Evolutionary conservation across 2,113 vertebrate genomes (phyloP).

Genomic region (Pan troglodytes): NHGRI_mPanTro3-v2.1_pri NC_072409.2:70609001-70609500

Average conservation of each 20-base stretch:
- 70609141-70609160: not conserved
- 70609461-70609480: not conserved
- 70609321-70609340: not conserved
- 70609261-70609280: not conserved
- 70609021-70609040: not conserved
- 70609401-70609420: not conserved
- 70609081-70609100: not conserved
- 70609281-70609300: not conserved
- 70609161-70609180: not conserved
- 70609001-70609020: not conserved
- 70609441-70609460: not conserved
- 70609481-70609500: not conserved
- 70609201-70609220: not conserved
- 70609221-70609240: not conserved
- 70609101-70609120: not conserved
- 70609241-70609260: not conserved
- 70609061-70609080: not conserved
- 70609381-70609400: not conserved
- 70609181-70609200: not conserved
- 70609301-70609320: not conserved
- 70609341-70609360: not conserved
- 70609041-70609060: not conserved
- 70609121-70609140: not conserved
- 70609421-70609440: not conserved
- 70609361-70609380: not conserved